These are phyloP conservation scores for Heliconius congener DNA, from an alignment of 1,140 invertebrate species.

Conservation along the genomic window DNA sequence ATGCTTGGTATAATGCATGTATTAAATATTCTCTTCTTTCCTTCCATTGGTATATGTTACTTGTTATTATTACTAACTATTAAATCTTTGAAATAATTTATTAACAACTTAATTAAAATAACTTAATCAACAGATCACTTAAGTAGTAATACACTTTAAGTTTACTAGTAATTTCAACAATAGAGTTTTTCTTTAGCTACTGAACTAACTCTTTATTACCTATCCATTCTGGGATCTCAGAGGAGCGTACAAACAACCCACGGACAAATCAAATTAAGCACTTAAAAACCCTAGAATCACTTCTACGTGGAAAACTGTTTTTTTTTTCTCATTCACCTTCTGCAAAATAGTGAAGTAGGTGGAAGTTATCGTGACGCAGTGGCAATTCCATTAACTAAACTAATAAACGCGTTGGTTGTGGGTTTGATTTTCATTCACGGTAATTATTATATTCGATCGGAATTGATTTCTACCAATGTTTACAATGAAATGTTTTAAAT, in stretches of 20 bases:
- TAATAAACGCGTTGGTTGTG: too few species aligned
- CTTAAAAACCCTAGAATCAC: background rate
- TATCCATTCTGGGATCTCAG: slow-evolving; percentile 26
- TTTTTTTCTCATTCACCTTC: background rate
- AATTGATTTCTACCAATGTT: too few species aligned
- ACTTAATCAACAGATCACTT: background rate
- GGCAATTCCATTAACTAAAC: too few species aligned
- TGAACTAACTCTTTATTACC: slow-evolving; percentile 32
- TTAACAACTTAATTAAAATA: background rate
- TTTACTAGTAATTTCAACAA: background rate
- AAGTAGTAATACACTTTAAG: background rate
- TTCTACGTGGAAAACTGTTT: background rate
- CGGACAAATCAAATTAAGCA: slow-evolving; percentile 32
- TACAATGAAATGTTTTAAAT: too few species aligned
- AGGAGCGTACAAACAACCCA: slow-evolving; percentile 34
- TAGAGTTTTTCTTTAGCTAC: slow-evolving; percentile 7
- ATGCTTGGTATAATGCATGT: too few species aligned
- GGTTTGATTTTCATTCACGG: too few species aligned
- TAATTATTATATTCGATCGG: too few species aligned
- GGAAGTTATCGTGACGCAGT: too few species aligned
- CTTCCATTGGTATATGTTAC: too few species aligned
- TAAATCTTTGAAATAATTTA: background rate
- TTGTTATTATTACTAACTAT: too few species aligned
- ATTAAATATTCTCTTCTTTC: too few species aligned
- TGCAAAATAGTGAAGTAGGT: background rate